phyloP scores from a whole-genome alignment of 2,113 vertebrate species.

The Apistogramma diplotaenia region DNA sequence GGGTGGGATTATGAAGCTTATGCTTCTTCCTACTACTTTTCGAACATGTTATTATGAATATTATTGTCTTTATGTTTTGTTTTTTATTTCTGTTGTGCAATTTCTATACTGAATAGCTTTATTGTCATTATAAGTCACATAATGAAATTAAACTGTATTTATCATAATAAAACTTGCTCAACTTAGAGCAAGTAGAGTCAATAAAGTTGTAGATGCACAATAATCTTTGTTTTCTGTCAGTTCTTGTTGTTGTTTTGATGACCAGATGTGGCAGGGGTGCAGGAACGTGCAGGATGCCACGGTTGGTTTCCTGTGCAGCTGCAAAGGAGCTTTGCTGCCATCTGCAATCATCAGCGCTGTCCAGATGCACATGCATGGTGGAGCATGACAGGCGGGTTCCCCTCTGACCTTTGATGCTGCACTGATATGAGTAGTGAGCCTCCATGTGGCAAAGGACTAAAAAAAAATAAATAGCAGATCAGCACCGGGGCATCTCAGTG shows the following conservation, averaged over 20 bases:
- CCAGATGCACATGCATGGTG: background rate
- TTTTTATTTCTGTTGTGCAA: too few relatives aligned
- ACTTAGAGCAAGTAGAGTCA: background rate
- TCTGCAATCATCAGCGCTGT: constrained; percentile 16
- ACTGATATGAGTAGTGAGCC: background rate
- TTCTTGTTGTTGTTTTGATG: constrained; percentile 21
- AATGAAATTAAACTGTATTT: too few relatives aligned
- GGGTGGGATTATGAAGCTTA: too few relatives aligned
- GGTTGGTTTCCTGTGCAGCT: constrained; percentile 60
- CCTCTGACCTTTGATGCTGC: background rate
- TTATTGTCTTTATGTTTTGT: too few relatives aligned
- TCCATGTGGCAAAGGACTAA: background rate
- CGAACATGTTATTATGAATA: too few relatives aligned
- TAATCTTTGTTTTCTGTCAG: background rate
- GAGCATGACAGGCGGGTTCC: constrained; percentile 16
- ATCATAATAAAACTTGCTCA: background rate
- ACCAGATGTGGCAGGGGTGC: constrained; percentile 10
- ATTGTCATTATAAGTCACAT: too few relatives aligned
- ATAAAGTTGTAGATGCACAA: background rate
- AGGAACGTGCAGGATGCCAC: constrained; percentile 8
- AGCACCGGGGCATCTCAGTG: background rate
- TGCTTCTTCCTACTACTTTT: too few relatives aligned
- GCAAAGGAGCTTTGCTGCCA: constrained; percentile 5
- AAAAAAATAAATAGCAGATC: background rate
- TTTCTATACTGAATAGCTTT: too few relatives aligned